These are phyloP conservation scores for Dryomyza anilis DNA, from an alignment of 2,888 invertebrate species.

Conservation along the genomic window DNA sequence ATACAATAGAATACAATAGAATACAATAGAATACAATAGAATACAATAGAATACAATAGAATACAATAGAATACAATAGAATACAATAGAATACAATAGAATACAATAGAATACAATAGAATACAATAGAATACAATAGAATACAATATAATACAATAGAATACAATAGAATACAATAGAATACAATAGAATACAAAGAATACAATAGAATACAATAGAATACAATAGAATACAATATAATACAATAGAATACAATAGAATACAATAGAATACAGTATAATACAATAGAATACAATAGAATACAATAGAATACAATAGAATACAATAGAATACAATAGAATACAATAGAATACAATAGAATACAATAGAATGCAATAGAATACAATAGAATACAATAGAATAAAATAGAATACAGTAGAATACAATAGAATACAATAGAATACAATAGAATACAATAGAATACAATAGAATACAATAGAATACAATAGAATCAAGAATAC, in stretches of 20 bases:
- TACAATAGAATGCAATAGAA: background rate
- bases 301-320: slow-evolving; percentile 1
- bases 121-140: background rate
- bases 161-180: background rate
- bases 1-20: too few relatives aligned
- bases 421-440: slow-evolving; percentile 2
- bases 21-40: too few relatives aligned
- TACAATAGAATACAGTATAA: background rate
- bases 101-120: background rate
- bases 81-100: too few relatives aligned
- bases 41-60: too few relatives aligned
- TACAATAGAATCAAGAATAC: too few relatives aligned
- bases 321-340: slow-evolving; percentile 3
- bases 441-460: too few relatives aligned
- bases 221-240: background rate
- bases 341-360: background rate
- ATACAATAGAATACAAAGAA: too few relatives aligned
- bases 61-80: too few relatives aligned
- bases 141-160: background rate
- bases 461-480: too few relatives aligned
- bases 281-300: background rate
- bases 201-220: background rate
- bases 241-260: background rate
- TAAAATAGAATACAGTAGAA: slow-evolving; percentile 1
- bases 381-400: background rate